phyloP scores from a whole-genome alignment of 2,113 vertebrate species.

The Abramis brama region DNA sequence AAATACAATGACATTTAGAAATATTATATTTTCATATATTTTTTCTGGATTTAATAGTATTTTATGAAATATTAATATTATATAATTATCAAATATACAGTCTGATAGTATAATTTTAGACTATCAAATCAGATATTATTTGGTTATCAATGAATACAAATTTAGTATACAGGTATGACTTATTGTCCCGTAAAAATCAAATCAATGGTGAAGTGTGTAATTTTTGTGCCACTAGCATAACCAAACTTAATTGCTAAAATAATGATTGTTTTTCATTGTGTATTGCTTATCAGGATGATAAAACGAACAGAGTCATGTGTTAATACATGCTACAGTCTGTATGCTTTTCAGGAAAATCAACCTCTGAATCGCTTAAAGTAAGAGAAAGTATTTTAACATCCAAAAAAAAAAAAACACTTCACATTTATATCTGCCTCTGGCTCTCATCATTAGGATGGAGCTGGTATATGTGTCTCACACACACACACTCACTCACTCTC shows the following conservation, averaged over 20 bases:
- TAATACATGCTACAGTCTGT: neutral
- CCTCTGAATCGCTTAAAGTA: neutral
- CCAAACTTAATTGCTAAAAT: neutral
- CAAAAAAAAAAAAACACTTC: neutral
- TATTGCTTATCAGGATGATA: neutral
- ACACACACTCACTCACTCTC: neutral
- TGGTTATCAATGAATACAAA: neutral
- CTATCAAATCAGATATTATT: neutral
- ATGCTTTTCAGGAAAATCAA: neutral
- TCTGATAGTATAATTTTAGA: neutral
- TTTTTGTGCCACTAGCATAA: neutral
- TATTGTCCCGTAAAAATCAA: neutral
- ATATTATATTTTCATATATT: neutral
- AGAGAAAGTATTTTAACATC: neutral
- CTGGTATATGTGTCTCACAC: neutral
- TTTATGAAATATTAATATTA: neutral
- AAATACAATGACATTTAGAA: no score
- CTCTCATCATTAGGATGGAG: neutral
- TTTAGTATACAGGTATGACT: neutral
- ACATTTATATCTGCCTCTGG: neutral
- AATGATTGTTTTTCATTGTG: neutral
- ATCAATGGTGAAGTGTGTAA: neutral
- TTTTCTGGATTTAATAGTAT: neutral
- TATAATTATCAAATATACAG: neutral
- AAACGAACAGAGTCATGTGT: neutral